phyloP scores from a whole-genome alignment of 2,797 vertebrate species.

The Gymnopithys bicolor region DNA sequence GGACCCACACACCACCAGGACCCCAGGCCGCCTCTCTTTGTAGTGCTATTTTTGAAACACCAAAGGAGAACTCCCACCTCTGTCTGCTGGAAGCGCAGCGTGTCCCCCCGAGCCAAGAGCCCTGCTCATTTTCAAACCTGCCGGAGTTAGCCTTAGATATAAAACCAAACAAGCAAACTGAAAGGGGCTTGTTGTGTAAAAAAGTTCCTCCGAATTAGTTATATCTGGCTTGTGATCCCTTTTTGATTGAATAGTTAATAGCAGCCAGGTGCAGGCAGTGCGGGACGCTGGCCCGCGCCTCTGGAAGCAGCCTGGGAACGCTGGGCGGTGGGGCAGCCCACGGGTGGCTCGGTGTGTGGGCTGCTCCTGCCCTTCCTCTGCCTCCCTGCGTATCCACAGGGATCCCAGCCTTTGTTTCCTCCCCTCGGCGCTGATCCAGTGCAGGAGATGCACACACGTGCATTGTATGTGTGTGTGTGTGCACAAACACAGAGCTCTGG shows the following conservation, averaged over 20 bases:
- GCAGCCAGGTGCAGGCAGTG: constrained; percentile 73
- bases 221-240: constrained; percentile 73
- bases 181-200: constrained; percentile 56
- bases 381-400: neutral
- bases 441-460: neutral
- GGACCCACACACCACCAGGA: neutral
- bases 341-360: constrained; percentile 63
- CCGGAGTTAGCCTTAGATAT: constrained; percentile 39
- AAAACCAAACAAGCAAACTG: constrained; percentile 58
- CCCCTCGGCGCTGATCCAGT: neutral
- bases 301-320: constrained; percentile 62
- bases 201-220: constrained; percentile 70
- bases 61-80: constrained; percentile 60
- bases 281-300: neutral
- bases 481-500: neutral
- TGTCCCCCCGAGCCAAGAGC: constrained; percentile 43
- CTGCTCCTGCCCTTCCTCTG: constrained; percentile 58
- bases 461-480: rapidly evolving
- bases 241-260: constrained; percentile 76
- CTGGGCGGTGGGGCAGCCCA: constrained; percentile 32
- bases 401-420: constrained; percentile 13
- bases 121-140: constrained; percentile 56
- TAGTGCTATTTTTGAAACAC: constrained; percentile 60
- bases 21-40: neutral
- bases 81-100: constrained; percentile 31